These are phyloP conservation scores for Drosophila hamatofila DNA, from an alignment of 2,888 invertebrate genomes.

Conservation along the genomic window DNA sequence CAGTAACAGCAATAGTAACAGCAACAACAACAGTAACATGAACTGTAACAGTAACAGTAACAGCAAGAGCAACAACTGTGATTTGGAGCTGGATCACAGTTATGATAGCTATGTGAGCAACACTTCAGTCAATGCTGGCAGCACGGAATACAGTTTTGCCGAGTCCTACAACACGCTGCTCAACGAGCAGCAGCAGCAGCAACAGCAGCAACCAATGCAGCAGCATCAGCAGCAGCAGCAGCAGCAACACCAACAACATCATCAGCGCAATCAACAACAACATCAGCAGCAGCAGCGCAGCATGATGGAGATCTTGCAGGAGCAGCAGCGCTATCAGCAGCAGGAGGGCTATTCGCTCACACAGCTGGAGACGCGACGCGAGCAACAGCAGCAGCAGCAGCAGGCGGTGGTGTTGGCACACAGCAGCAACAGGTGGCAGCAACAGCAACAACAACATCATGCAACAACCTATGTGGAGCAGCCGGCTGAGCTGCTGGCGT, in stretches of 20 bases:
- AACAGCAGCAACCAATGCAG: slow-evolving; percentile 77
- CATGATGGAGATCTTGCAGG: slow-evolving; percentile 73
- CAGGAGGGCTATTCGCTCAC: slow-evolving; percentile 84
- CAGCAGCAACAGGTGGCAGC: slow-evolving; percentile 42
- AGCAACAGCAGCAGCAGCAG: slow-evolving; percentile 61
- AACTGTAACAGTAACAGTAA: slow-evolving; percentile 1
- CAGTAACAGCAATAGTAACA: slow-evolving; percentile 10
- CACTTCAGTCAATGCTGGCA: slow-evolving; percentile 43
- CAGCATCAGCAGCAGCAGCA: slow-evolving; percentile 39
- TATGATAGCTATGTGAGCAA: slow-evolving; percentile 42
- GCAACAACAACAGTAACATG: slow-evolving; percentile 2
- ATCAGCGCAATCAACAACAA: slow-evolving; percentile 47
- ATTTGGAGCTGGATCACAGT: slow-evolving; percentile 47
- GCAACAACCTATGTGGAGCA: slow-evolving; percentile 34
- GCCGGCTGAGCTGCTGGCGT: slow-evolving; percentile 66
- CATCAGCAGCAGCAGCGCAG: slow-evolving; percentile 55
- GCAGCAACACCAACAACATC: slow-evolving; percentile 48
- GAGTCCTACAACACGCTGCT: slow-evolving; percentile 84
- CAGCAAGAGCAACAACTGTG: slow-evolving; percentile 9
- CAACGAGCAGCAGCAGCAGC: slow-evolving; percentile 79
- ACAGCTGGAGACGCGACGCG: slow-evolving; percentile 82
- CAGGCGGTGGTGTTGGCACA: slow-evolving; percentile 14
- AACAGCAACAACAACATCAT: slow-evolving; percentile 15
- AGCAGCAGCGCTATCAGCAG: slow-evolving; percentile 56
- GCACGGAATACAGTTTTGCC: slow-evolving; percentile 80